Percentiles rank a stretch among this genome's conserved stretches.
These are phyloP conservation scores for Pterocles gutturalis DNA, from an alignment of 2,113 vertebrate species.

Conservation along the genomic window DNA sequence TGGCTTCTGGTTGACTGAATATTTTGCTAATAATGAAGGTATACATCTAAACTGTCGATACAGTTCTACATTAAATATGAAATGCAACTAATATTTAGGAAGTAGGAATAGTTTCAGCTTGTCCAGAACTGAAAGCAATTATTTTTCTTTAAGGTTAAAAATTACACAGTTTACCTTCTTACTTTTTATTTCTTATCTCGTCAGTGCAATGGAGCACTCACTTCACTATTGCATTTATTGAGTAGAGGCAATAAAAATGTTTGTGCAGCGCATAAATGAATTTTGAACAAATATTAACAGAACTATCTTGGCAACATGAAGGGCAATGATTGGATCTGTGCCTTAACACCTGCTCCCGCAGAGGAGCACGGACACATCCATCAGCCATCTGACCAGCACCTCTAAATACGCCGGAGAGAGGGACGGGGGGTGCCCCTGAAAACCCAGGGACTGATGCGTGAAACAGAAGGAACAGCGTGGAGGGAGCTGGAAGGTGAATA, in stretches of 20 bases:
- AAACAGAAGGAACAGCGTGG: not conserved
- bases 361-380: fast-evolving
- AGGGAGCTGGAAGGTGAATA: not conserved
- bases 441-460: not conserved
- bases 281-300: slow-evolving; percentile 6
- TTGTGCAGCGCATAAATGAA: not conserved
- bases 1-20: not conserved
- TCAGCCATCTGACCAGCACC: not conserved
- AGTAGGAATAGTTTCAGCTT: not conserved
- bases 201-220: not conserved
- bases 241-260: not conserved
- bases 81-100: not conserved
- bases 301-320: not conserved
- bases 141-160: not conserved
- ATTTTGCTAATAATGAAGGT: not conserved
- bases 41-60: not conserved
- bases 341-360: not conserved
- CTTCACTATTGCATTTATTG: not conserved
- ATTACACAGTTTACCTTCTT: not conserved
- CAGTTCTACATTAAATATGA: not conserved
- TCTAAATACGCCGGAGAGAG: not conserved
- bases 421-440: not conserved
- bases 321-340: not conserved
- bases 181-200: not conserved
- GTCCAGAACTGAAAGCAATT: not conserved